These are phyloP conservation scores for Serilophus lunatus DNA, from an alignment of 2,113 vertebrate species.

Conservation along the genomic window DNA sequence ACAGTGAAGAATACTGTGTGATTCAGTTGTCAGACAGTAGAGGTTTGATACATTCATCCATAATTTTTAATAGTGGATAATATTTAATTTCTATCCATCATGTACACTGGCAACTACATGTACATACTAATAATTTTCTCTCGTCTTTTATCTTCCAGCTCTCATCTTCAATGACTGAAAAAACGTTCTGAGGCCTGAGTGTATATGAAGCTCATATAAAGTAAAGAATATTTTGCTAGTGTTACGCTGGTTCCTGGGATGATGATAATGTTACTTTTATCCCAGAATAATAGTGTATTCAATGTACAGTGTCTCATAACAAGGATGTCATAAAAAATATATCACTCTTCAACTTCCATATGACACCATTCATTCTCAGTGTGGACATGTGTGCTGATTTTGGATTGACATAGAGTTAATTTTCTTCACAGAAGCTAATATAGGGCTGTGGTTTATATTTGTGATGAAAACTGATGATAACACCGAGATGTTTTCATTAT, in stretches of 20 bases:
- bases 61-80: rapidly evolving
- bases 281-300: neutral
- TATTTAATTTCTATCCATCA: neutral
- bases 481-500: neutral
- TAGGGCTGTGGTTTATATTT: neutral
- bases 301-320: neutral
- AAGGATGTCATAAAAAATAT: neutral
- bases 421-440: neutral
- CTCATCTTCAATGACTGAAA: neutral
- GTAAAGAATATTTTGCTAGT: neutral
- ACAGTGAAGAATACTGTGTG: neutral
- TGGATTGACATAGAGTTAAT: neutral
- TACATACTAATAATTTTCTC: neutral
- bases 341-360: neutral
- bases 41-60: neutral
- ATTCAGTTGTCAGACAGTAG: neutral
- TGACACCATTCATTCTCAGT: neutral
- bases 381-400: neutral
- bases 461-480: neutral
- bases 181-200: neutral
- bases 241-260: neutral
- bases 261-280: neutral
- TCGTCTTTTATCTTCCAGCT: neutral
- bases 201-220: neutral
- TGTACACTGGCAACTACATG: neutral